Evolutionary conservation across 2,888 invertebrate genomes (phyloP).

Genomic region (Epirrhoe tristata): DNA sequence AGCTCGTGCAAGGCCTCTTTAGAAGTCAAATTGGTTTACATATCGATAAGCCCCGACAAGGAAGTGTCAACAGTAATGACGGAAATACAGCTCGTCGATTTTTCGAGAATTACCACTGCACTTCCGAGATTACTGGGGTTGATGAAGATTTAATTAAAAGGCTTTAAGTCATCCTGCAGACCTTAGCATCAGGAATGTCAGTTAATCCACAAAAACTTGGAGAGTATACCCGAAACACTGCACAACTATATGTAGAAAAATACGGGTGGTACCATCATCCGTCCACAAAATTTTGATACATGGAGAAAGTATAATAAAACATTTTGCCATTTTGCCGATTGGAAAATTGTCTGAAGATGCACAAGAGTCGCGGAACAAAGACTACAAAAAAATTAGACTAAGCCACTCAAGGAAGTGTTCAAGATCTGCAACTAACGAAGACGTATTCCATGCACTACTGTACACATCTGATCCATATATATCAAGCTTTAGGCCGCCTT

Average conservation of each 20-base stretch:
- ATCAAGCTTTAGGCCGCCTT: too few species aligned
- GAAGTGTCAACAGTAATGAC: neutral
- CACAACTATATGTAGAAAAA: neutral
- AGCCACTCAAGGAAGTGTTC: too few species aligned
- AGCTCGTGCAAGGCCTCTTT: neutral
- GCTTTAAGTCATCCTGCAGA: neutral
- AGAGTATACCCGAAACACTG: neutral
- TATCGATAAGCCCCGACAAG: constrained; percentile 3
- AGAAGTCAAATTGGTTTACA: constrained; percentile 1
- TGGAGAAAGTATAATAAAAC: too few species aligned
- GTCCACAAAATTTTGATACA: too few species aligned
- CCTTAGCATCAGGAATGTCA: neutral
- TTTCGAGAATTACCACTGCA: constrained; percentile 5
- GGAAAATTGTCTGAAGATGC: too few species aligned
- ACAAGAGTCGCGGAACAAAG: too few species aligned
- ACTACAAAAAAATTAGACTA: too few species aligned
- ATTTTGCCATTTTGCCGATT: too few species aligned
- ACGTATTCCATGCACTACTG: too few species aligned
- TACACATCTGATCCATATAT: too few species aligned
- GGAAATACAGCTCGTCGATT: constrained; percentile 1
- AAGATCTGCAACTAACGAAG: too few species aligned
- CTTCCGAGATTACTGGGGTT: neutral
- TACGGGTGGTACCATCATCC: neutral
- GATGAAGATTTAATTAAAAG: neutral
- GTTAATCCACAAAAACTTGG: constrained; percentile 8